phyloP scores from a whole-genome alignment of 1,140 invertebrate species.

The Meloidogyne chitwoodi region DNA sequence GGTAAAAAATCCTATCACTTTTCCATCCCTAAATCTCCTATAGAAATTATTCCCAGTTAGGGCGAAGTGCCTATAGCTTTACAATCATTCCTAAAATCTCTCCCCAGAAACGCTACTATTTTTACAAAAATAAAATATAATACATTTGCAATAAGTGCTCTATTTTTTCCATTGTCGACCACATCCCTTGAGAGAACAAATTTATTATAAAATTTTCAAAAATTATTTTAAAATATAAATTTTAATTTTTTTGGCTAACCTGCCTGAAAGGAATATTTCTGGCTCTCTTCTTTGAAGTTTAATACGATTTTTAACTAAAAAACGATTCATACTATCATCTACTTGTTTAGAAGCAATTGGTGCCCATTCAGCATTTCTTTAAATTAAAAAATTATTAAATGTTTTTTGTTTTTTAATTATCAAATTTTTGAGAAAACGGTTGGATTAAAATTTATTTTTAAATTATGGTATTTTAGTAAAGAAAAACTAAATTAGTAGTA shows the following conservation, averaged over 20 bases:
- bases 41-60: no score
- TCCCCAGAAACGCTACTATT: neutral
- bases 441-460: no score
- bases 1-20: no score
- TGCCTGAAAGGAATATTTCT: conserved; percentile 41
- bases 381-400: conserved; percentile 8
- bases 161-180: conserved; percentile 51
- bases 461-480: no score
- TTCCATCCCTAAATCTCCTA: no score
- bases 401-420: no score
- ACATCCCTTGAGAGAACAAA: conserved; percentile 30
- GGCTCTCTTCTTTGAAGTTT: conserved; percentile 43
- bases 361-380: conserved; percentile 35
- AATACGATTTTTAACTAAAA: conserved; percentile 45
- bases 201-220: neutral
- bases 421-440: no score
- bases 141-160: conserved; percentile 45
- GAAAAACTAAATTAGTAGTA: no score
- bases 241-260: neutral
- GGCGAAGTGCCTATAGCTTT: no score
- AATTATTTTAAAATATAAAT: neutral
- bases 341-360: conserved; percentile 48
- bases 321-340: conserved; percentile 49
- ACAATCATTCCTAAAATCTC: conserved; percentile 1
- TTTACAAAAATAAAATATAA: neutral